A percentile compares a stretch with the other conserved stretches of the same genome.
Conservation (phyloP, 64 coral and sea anemone species). For the Anthopleura sola region DNA sequence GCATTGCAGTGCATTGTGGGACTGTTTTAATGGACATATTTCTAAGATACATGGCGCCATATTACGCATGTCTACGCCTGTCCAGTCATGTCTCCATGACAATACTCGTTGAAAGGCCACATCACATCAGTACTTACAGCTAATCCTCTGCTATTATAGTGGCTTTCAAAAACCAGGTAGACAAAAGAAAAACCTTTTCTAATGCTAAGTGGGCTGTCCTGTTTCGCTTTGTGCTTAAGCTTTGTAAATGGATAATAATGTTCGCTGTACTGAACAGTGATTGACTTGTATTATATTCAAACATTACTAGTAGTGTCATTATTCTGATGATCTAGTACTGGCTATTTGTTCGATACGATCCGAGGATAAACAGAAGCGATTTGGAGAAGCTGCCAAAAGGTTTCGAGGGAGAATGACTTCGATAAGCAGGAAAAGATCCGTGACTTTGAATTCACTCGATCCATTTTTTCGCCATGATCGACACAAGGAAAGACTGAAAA, state of each 20-base stretch:
- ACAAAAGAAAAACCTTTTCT: neutral
- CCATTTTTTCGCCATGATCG: constrained; percentile 43
- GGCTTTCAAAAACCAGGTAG: neutral
- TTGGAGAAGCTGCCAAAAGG: neutral
- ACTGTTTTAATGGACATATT: too few relatives aligned
- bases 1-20: too few relatives aligned
- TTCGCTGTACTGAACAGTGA: neutral
- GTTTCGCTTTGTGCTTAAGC: neutral
- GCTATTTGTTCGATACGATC: neutral
- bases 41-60: too few relatives aligned
- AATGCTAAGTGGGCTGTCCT: neutral
- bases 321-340: neutral
- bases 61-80: neutral
- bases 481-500: constrained; percentile 25
- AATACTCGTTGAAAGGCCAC: neutral
- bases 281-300: neutral
- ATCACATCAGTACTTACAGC: neutral
- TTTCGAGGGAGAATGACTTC: neutral
- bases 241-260: neutral
- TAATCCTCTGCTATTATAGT: neutral
- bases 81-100: neutral
- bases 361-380: neutral
- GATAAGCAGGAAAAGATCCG: constrained; percentile 38
- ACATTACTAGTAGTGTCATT: neutral
- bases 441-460: constrained; percentile 47